phyloP scores from a whole-genome alignment of 2,888 invertebrate species.

The Tyria jacobaeae region DNA sequence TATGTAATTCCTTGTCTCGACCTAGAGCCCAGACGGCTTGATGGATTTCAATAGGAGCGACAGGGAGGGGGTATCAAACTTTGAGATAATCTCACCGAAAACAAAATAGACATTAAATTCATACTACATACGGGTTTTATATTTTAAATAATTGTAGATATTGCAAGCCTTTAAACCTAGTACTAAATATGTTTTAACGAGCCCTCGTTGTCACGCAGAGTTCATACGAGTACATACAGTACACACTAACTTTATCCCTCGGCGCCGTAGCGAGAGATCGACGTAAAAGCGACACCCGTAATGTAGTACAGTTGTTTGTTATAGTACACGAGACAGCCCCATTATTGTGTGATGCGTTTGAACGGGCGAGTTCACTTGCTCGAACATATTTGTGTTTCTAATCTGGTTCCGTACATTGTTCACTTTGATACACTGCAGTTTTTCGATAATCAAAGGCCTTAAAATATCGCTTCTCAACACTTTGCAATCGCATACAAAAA shows the following conservation, averaged over 20 bases:
- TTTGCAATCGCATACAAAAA: constrained; percentile 32
- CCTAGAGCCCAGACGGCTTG: too few relatives aligned
- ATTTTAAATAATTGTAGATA: not conserved
- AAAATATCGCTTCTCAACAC: constrained; percentile 1
- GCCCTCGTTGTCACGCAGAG: not conserved
- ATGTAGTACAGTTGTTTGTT: constrained; percentile 24
- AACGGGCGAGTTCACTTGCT: constrained; percentile 29
- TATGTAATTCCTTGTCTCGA: too few relatives aligned
- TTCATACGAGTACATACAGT: not conserved
- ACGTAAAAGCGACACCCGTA: constrained; percentile 23
- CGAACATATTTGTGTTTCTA: not conserved
- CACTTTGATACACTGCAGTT: not conserved
- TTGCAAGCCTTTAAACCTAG: not conserved
- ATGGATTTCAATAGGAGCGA: too few relatives aligned
- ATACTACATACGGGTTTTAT: too few relatives aligned
- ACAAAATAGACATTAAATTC: too few relatives aligned
- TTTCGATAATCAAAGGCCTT: not conserved
- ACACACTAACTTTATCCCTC: constrained; percentile 1
- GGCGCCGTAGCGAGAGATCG: constrained; percentile 1
- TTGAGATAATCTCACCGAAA: too few relatives aligned
- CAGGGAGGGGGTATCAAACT: too few relatives aligned
- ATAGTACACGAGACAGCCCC: constrained; percentile 17
- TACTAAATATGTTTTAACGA: not conserved
- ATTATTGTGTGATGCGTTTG: constrained; percentile 32
- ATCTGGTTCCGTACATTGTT: not conserved